These are phyloP conservation scores for Petrocephalus schoutedeni DNA, from an alignment of 2,797 vertebrate genomes.

Conservation along the genomic window DNA sequence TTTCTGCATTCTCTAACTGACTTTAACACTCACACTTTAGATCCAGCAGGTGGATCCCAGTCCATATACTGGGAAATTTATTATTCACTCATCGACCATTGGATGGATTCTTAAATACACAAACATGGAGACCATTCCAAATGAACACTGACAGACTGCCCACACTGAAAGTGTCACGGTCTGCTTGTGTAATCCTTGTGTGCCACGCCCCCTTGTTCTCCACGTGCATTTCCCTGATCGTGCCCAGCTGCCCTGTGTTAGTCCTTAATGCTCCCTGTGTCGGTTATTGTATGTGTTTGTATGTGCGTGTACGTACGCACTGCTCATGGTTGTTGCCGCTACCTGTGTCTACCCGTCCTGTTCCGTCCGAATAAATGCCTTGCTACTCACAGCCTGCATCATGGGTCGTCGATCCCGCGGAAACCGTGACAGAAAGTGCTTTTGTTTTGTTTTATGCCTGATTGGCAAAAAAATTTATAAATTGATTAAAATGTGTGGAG, in stretches of 20 bases:
- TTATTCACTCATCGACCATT: not conserved
- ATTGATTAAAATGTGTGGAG: not conserved
- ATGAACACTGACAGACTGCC: constrained; percentile 15
- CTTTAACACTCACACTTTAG: not conserved
- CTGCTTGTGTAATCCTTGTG: too few species aligned
- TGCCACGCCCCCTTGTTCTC: too few species aligned
- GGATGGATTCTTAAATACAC: constrained; percentile 32
- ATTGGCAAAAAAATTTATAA: not conserved
- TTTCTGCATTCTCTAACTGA: not conserved
- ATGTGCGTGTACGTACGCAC: too few species aligned
- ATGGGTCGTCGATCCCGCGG: too few species aligned
- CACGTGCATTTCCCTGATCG: too few species aligned
- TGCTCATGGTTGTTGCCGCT: too few species aligned
- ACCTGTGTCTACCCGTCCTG: too few species aligned
- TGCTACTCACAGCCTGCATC: too few species aligned
- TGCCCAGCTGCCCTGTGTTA: too few species aligned
- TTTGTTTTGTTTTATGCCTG: constrained; percentile 1
- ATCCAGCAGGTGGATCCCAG: not conserved
- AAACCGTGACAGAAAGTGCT: not conserved
- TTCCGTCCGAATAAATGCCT: too few species aligned
- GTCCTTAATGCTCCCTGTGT: too few species aligned
- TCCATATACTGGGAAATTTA: not conserved
- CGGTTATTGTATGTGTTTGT: too few species aligned
- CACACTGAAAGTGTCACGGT: not conserved
- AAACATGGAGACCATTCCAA: constrained; percentile 24